phyloP scores from a whole-genome alignment of 2,113 vertebrate genomes.

The Trichomycterus rosablanca region DNA sequence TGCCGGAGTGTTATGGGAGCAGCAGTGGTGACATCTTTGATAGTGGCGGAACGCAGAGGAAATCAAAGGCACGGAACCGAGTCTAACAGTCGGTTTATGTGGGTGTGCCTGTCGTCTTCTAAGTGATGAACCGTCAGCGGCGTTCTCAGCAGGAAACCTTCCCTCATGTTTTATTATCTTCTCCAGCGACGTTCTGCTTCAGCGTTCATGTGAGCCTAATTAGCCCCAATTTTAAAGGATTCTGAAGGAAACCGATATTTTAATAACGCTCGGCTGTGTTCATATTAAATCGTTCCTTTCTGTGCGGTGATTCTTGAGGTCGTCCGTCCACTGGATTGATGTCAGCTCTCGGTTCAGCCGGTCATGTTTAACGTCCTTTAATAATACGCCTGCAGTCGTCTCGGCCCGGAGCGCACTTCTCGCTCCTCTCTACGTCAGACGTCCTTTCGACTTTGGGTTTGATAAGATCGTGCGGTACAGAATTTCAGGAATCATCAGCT shows the following conservation, averaged over 20 bases:
- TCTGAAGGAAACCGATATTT: constrained; percentile 3
- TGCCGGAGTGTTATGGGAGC: constrained; percentile 12
- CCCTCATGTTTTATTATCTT: constrained; percentile 18
- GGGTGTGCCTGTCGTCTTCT: constrained; percentile 35
- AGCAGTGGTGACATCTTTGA: constrained; percentile 26
- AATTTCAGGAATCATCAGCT: constrained; percentile 18
- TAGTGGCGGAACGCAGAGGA: constrained; percentile 16
- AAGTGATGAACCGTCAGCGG: constrained; percentile 36
- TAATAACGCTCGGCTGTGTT: neutral
- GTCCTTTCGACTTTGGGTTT: constrained; percentile 16
- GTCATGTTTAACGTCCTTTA: neutral
- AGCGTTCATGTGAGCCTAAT: constrained; percentile 7
- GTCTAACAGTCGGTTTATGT: constrained; percentile 26
- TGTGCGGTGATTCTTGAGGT: neutral
- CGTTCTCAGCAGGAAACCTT: constrained; percentile 15
- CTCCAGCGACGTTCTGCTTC: neutral
- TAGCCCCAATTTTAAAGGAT: constrained; percentile 9
- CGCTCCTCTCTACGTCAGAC: neutral
- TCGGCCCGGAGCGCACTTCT: no score
- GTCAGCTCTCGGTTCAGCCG: neutral
- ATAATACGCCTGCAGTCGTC: neutral
- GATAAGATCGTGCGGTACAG: constrained; percentile 15
- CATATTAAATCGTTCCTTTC: neutral
- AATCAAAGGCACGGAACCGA: constrained; percentile 39
- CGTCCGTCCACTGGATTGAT: neutral